Evolutionary conservation across 2,888 invertebrate genomes (phyloP).

Genomic region (Dicyrtoma fusca): DNA sequence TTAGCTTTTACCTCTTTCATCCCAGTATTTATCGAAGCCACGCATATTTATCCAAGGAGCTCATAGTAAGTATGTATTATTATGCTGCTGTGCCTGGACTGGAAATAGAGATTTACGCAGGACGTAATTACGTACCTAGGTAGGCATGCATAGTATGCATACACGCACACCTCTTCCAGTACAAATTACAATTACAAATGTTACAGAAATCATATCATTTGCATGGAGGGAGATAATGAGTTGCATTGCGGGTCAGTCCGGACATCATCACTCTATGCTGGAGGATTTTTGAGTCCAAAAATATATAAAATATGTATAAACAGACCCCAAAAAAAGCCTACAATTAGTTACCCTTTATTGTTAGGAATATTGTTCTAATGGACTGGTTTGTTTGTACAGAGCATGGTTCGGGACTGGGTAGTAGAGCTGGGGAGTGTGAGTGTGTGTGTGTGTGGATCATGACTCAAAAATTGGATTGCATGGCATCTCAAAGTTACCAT

Average conservation of each 20-base stretch:
- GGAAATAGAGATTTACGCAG: too few species aligned
- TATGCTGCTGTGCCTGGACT: too few species aligned
- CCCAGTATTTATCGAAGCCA: neutral
- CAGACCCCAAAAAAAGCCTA: neutral
- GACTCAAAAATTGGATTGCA: slow-evolving; percentile 28
- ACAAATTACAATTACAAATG: too few species aligned
- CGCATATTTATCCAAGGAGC: neutral
- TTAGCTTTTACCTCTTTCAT: neutral
- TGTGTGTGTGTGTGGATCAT: neutral
- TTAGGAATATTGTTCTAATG: neutral
- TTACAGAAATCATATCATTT: too few species aligned
- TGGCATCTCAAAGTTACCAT: slow-evolving; percentile 23
- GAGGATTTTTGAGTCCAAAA: neutral
- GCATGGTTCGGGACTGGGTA: neutral
- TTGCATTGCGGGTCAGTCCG: neutral
- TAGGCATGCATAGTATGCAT: too few species aligned
- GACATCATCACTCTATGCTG: neutral
- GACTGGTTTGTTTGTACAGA: neutral
- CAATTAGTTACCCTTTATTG: slow-evolving; percentile 8
- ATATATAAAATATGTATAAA: neutral
- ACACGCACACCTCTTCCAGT: too few species aligned
- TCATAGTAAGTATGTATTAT: too few species aligned
- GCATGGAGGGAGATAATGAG: neutral
- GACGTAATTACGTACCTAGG: too few species aligned
- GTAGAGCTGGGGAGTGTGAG: neutral